Conservation (phyloP, 2,797 vertebrate genomes). For the Aythya fuligula region DNA sequence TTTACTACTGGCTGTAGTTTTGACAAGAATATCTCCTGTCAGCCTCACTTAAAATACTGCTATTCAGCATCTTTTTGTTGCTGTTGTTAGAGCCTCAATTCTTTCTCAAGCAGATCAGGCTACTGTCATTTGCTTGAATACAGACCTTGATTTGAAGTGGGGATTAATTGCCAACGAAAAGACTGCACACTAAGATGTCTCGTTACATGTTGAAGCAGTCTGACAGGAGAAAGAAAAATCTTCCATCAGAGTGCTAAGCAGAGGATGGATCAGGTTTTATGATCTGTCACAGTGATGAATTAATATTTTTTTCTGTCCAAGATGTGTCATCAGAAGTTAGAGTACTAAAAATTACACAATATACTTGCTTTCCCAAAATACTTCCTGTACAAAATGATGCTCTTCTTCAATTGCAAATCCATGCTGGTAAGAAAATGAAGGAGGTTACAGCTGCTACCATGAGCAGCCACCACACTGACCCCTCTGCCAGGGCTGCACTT, state of each 20-base stretch:
- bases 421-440: rapidly evolving
- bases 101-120: neutral
- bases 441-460: rapidly evolving
- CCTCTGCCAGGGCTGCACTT: rapidly evolving
- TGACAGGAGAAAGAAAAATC: neutral
- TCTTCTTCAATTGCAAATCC: neutral
- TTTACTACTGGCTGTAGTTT: neutral
- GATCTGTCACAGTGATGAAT: rapidly evolving
- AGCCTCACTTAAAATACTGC: neutral
- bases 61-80: neutral
- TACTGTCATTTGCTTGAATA: neutral
- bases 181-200: neutral
- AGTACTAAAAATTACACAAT: neutral
- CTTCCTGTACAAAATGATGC: neutral
- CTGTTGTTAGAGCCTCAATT: neutral
- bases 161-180: conserved; percentile 19
- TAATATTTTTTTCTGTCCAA: neutral
- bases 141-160: neutral
- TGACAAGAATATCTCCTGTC: neutral
- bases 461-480: rapidly evolving
- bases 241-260: neutral
- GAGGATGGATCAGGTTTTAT: neutral
- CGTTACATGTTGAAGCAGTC: neutral
- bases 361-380: neutral
- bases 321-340: neutral